Evolutionary conservation across 2,113 vertebrate genomes (phyloP).

Genomic region (Gnathonemus echidnorhynchus): DNA sequence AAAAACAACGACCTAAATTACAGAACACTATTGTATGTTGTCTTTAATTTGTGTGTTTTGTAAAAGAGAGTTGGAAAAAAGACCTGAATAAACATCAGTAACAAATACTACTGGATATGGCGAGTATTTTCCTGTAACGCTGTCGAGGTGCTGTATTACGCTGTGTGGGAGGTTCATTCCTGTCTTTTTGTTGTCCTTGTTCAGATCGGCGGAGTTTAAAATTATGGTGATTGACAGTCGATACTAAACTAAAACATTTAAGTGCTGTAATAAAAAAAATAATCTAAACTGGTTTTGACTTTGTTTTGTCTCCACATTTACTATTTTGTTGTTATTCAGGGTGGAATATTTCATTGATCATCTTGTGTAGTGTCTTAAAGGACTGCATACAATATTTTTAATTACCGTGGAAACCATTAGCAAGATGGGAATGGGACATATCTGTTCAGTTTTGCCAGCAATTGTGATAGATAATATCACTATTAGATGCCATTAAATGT

Average conservation of each 20-base stretch:
- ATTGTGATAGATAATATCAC: not conserved
- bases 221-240: slow-evolving; percentile 42
- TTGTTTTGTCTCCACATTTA: not conserved
- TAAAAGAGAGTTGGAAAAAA: slow-evolving; percentile 63
- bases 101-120: slow-evolving; percentile 51
- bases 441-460: not conserved
- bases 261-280: not conserved
- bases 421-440: not conserved
- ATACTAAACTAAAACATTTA: slow-evolving; percentile 42
- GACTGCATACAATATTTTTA: not conserved
- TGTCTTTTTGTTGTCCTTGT: slow-evolving; percentile 41
- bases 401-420: not conserved
- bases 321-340: not conserved
- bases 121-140: slow-evolving; percentile 57
- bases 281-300: not conserved
- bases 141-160: slow-evolving; percentile 42
- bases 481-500: not conserved
- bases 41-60: slow-evolving; percentile 69
- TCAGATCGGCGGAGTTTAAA: slow-evolving; percentile 35
- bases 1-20: slow-evolving; percentile 43
- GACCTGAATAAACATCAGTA: slow-evolving; percentile 43
- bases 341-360: not conserved
- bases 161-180: slow-evolving; percentile 44
- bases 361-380: not conserved
- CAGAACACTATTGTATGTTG: slow-evolving; percentile 61